Conservation (phyloP, 2,113 vertebrate species). For the Gnathonemus echidnorhynchus region DNA sequence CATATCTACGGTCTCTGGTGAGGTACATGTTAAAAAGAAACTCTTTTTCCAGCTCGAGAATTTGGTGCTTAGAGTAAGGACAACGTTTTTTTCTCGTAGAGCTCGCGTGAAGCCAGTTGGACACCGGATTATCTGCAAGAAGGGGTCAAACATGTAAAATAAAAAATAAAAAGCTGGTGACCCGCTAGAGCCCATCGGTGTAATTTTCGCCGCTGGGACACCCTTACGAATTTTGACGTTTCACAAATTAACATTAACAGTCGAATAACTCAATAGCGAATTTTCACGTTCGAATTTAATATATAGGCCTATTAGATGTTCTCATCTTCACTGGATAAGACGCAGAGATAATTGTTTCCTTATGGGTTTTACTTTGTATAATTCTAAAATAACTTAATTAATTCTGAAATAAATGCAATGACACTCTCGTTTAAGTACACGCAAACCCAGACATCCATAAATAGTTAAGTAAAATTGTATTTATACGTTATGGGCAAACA, state of each 20-base stretch:
- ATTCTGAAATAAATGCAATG: not conserved
- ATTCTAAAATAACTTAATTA: not conserved
- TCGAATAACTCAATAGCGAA: not conserved
- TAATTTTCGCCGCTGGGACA: not conserved
- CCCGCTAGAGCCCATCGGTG: not conserved
- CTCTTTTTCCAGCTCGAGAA: slow-evolving; percentile 92
- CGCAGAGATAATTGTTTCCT: not conserved
- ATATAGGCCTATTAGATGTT: not conserved
- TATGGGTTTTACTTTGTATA: not conserved
- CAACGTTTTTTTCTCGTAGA: slow-evolving; percentile 93
- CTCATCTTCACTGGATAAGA: not conserved
- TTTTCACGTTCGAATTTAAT: not conserved
- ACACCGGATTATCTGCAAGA: slow-evolving; percentile 82
- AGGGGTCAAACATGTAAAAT: slow-evolving; percentile 43
- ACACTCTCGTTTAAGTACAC: not conserved
- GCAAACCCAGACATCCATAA: not conserved
- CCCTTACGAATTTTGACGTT: not conserved
- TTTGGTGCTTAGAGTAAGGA: slow-evolving; percentile 93
- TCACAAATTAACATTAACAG: not conserved
- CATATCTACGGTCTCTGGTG: slow-evolving; percentile 92
- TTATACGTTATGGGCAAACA: not conserved
- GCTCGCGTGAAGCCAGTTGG: slow-evolving; percentile 95
- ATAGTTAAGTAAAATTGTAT: not conserved
- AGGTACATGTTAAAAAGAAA: slow-evolving; percentile 98
- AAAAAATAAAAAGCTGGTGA: not conserved